Percentiles rank a stretch among this genome's conserved stretches.
Conservation (phyloP, 2,888 invertebrate species). For the Callyntrura sp. region DNA sequence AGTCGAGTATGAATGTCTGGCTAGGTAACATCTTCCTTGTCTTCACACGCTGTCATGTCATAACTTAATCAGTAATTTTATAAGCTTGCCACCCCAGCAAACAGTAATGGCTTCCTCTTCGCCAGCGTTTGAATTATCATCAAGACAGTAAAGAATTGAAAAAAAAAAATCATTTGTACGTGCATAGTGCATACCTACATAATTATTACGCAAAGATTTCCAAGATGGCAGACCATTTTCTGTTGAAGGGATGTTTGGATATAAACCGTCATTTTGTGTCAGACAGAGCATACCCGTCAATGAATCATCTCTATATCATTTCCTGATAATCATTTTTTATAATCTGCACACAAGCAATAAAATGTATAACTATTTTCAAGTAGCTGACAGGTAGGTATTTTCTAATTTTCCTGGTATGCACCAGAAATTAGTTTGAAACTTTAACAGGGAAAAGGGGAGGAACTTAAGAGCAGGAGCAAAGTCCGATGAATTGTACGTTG, state of each 20-base stretch:
- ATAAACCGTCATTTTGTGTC: not conserved
- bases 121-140: constrained; percentile 17
- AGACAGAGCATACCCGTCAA: not conserved
- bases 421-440: not conserved
- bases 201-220: not conserved
- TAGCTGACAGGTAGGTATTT: constrained; percentile 65
- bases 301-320: constrained; percentile 36
- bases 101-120: constrained; percentile 67
- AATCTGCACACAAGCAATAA: constrained; percentile 16
- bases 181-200: constrained; percentile 10
- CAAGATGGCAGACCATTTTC: not conserved
- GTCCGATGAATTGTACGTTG: constrained; percentile 3
- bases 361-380: constrained; percentile 30
- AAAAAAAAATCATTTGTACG: constrained; percentile 67
- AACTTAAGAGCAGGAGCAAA: constrained; percentile 36
- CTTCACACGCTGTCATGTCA: constrained; percentile 79
- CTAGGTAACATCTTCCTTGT: constrained; percentile 39
- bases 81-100: constrained; percentile 65
- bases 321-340: constrained; percentile 50
- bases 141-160: constrained; percentile 19
- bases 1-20: not conserved
- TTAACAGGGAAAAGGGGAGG: not conserved
- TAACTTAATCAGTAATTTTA: constrained; percentile 75
- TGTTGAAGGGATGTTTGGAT: not conserved
- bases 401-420: not conserved